A percentile compares a stretch with the other conserved stretches of the same genome.
Conservation (phyloP, 2,113 vertebrate genomes). For the Corythoichthys haematopterus region DNA sequence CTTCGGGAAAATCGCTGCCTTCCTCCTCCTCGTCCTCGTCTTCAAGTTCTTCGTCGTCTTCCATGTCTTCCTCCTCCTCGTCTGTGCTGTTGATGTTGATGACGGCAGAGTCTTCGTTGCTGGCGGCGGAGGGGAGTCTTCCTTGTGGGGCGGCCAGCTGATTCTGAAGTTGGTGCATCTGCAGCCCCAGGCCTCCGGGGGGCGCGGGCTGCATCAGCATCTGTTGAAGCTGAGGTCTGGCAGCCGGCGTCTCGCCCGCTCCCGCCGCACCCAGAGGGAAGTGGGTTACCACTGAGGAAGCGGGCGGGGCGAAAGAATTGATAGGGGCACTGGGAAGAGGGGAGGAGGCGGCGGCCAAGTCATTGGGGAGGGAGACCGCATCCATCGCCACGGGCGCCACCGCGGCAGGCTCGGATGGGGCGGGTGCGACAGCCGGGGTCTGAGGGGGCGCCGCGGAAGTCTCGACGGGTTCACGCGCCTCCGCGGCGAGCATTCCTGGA, state of each 20-base stretch:
- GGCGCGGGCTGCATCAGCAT: slow-evolving; percentile 72
- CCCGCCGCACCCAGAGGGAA: slow-evolving; percentile 40
- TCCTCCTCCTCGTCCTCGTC: slow-evolving; percentile 79
- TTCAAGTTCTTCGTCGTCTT: slow-evolving; percentile 76
- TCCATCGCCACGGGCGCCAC: slow-evolving; percentile 32
- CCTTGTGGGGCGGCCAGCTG: slow-evolving; percentile 62
- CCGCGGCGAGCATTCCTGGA: slow-evolving; percentile 70
- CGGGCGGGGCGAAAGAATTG: slow-evolving; percentile 62
- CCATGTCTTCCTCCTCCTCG: slow-evolving; percentile 80
- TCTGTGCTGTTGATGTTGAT: slow-evolving; percentile 89
- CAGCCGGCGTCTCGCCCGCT: slow-evolving; percentile 54
- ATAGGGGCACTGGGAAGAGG: slow-evolving; percentile 48
- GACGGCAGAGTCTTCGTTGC: slow-evolving; percentile 76
- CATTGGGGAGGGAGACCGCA: slow-evolving; percentile 46
- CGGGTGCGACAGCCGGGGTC: slow-evolving; percentile 12
- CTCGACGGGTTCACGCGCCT: slow-evolving; percentile 45
- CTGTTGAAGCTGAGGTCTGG: slow-evolving; percentile 71
- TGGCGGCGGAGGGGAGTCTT: slow-evolving; percentile 25
- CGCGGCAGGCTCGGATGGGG: neutral
- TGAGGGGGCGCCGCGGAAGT: slow-evolving; percentile 17
- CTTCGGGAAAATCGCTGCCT: slow-evolving; percentile 53
- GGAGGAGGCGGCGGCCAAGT: slow-evolving; percentile 56
- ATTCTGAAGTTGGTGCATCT: slow-evolving; percentile 71
- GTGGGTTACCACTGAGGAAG: slow-evolving; percentile 60
- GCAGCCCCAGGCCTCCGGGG: slow-evolving; percentile 43